Conservation (phyloP, 1,140 invertebrate species). For the Melipona quadrifasciata region DNA sequence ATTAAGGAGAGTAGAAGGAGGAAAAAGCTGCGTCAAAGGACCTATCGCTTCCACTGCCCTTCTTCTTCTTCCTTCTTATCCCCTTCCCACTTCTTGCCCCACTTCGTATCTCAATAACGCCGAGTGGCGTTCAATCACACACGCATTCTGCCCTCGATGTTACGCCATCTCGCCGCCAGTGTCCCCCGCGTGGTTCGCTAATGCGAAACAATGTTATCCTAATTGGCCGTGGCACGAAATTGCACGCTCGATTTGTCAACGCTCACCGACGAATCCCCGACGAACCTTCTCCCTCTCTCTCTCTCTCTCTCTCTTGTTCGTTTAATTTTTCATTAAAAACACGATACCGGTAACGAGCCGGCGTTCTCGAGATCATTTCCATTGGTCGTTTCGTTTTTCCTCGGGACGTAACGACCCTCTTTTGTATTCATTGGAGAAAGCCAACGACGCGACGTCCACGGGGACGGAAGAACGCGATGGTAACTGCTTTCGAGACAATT, state of each 20-base stretch:
- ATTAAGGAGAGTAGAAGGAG: constrained; percentile 55
- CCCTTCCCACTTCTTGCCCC: too few relatives aligned
- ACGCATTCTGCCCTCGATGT: constrained; percentile 6
- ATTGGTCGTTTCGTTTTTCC: background rate
- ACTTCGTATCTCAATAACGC: constrained; percentile 10
- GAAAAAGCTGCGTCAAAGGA: constrained; percentile 41
- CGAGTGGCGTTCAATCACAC: constrained; percentile 18
- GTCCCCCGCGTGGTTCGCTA: background rate
- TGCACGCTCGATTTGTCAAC: constrained; percentile 1
- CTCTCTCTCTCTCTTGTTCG: background rate
- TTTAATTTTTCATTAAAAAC: constrained; percentile 38
- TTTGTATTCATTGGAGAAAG: constrained; percentile 32
- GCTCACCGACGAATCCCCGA: background rate
- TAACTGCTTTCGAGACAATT: constrained; percentile 3
- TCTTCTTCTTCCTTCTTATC: background rate
- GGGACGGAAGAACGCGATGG: background rate
- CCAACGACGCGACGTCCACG: background rate
- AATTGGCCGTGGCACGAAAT: background rate
- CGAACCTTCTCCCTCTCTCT: background rate
- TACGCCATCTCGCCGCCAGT: background rate
- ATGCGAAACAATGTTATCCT: constrained; percentile 21
- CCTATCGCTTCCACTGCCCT: constrained; percentile 35
- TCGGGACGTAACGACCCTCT: background rate
- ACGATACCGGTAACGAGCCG: background rate
- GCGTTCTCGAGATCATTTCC: background rate